Conservation (phyloP, 23 tunicate species). For the Ciona savignyi region DNA sequence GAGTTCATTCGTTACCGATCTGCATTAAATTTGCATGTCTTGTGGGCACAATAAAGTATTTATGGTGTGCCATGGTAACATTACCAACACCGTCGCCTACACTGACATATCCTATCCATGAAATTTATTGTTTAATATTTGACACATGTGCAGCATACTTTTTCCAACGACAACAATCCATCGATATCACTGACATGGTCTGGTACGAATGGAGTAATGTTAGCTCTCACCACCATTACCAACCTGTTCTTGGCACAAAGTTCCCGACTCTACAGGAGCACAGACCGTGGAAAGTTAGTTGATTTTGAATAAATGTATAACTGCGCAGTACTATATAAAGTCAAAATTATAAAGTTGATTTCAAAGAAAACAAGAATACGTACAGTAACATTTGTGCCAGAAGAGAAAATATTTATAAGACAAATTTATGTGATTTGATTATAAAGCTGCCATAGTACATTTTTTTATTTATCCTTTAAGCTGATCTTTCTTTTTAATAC, state of each 20-base stretch:
- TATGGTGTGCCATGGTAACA: too few relatives aligned
- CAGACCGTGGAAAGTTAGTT: slow-evolving; percentile 68
- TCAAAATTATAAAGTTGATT: background rate
- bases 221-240: slow-evolving; percentile 60
- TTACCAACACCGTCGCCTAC: too few relatives aligned
- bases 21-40: too few relatives aligned
- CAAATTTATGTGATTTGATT: background rate
- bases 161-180: slow-evolving; percentile 69
- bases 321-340: too few relatives aligned
- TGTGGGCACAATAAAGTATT: too few relatives aligned
- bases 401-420: background rate
- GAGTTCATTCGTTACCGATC: too few relatives aligned
- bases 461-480: background rate
- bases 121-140: too few relatives aligned
- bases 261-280: slow-evolving; percentile 63
- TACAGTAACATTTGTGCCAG: too few relatives aligned
- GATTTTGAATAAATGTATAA: too few relatives aligned
- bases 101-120: too few relatives aligned
- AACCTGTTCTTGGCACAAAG: slow-evolving; percentile 6
- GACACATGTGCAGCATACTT: slow-evolving; percentile 76
- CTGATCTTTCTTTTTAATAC: too few relatives aligned
- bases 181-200: slow-evolving; percentile 78
- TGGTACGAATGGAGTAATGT: slow-evolving; percentile 59
- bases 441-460: background rate
- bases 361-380: background rate